phyloP scores from a whole-genome alignment of 2,113 vertebrate genomes.

The Reinhardtius hippoglossoides region DNA sequence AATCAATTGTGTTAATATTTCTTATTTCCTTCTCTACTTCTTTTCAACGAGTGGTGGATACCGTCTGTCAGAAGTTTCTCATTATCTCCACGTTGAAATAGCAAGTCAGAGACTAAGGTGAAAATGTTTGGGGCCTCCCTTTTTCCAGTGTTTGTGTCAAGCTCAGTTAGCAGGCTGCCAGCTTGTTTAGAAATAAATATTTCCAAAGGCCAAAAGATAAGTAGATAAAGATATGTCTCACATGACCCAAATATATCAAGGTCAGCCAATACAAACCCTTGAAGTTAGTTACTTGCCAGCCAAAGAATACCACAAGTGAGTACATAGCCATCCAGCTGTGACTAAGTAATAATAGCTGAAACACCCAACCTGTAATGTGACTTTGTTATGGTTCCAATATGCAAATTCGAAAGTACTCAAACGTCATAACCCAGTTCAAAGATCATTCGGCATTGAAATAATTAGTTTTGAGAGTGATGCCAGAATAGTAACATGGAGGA shows the following conservation, averaged over 20 bases:
- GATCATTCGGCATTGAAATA: neutral
- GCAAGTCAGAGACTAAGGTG: too few species aligned
- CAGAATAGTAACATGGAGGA: neutral
- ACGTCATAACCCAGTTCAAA: neutral
- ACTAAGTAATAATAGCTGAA: neutral
- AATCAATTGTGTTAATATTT: too few species aligned
- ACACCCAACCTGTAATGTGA: constrained; percentile 13
- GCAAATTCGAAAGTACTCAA: neutral
- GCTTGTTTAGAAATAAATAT: neutral
- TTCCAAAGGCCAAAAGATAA: neutral
- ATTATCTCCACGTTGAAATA: too few species aligned
- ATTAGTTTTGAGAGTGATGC: neutral
- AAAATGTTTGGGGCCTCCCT: too few species aligned
- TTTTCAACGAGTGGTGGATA: neutral
- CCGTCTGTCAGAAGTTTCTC: too few species aligned
- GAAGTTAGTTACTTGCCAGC: neutral
- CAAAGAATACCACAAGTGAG: neutral
- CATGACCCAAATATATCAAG: neutral
- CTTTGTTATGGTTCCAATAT: neutral
- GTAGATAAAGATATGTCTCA: neutral
- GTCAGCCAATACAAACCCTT: neutral
- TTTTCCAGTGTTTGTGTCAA: neutral
- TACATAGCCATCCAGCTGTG: neutral
- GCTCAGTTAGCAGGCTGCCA: too few species aligned
- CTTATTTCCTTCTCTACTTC: too few species aligned